Base-by-base conservation (phyloP, 2,888 invertebrate genomes). In the Philereme vetulata region DNA sequence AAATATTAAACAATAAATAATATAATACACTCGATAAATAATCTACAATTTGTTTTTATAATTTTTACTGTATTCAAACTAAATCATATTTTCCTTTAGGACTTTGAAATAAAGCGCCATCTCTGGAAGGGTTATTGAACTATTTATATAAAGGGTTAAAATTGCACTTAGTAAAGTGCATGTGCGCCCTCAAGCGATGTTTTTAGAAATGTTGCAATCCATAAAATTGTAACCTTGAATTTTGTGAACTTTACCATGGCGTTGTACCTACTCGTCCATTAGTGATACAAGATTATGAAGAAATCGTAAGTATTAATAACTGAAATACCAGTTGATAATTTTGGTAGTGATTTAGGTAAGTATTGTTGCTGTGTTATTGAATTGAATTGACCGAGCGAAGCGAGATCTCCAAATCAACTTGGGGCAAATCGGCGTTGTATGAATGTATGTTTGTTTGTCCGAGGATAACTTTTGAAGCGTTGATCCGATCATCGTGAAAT, bases 71-170 rank as follows among this genome's bases (percentile, higher is more conserved):
- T 10, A 42, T 42, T 42, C 0, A n/a, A 5, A 42, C 4, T 6
- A 6, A 10, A 10, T 10, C 4, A 10, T 10, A 10, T 10, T 42
- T 10, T 42, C 10, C 42, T 4, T 42, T 42, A 36, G 36, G 8
- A 1, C 10, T 4, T n/a, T 8, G 0, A 10, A 5, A 42, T 10
- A 10, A 63, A 76, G 61, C 81, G 88, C 85, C 89, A 88, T 88
- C 89, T 90, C n/a, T 76, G 62, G 55, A 46, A 75, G 85, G 89
- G 89, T 65, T 65, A 38, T 51, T 1, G 69, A 71, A 87, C 74
- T 81, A 67, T 67, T 57, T 62, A 38, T 49, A 32, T 60, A 61
- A 70, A 77, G 64, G 74, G 72, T 73, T 76, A 56, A 60, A 56
- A 70, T 56, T 84, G 85, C 82, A 83, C 54, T 70, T 66, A 44